Evolutionary conservation across 2,797 vertebrate species (phyloP).

Genomic region (Rhinichthys osculus): DNA sequence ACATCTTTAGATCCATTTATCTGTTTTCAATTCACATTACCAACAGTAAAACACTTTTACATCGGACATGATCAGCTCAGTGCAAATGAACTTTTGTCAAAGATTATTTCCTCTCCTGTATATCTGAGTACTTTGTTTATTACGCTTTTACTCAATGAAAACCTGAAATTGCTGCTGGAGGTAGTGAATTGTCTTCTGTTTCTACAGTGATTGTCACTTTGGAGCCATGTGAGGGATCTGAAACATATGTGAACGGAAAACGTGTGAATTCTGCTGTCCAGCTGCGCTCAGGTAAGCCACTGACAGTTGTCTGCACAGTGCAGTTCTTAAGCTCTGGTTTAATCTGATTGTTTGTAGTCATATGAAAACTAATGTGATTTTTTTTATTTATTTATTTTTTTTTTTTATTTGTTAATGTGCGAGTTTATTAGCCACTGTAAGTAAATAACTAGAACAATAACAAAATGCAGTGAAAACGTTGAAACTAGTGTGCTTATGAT

Average conservation of each 20-base stretch:
- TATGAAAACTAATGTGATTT: background rate
- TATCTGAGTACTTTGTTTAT: background rate
- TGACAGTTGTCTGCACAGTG: background rate
- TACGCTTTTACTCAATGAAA: background rate
- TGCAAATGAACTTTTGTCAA: background rate
- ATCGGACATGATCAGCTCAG: background rate
- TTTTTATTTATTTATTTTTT: background rate
- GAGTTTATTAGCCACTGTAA: background rate
- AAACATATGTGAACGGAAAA: slow-evolving; percentile 98
- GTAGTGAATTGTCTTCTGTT: slow-evolving; percentile 56
- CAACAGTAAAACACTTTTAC: background rate
- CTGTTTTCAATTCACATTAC: slow-evolving; percentile 1
- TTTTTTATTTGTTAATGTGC: background rate
- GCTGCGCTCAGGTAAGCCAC: slow-evolving; percentile 88
- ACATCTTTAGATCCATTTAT: background rate
- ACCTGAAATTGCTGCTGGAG: background rate
- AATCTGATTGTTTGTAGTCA: background rate
- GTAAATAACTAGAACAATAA: background rate
- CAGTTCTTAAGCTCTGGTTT: background rate
- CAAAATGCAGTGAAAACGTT: background rate
- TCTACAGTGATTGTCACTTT: slow-evolving; percentile 90
- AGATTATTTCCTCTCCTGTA: background rate
- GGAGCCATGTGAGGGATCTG: slow-evolving; percentile 94
- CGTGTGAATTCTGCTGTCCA: slow-evolving; percentile 91
- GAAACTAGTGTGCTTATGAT: background rate